Conservation (phyloP, 2,888 invertebrate genomes). For the Limnephilus marmoratus region DNA sequence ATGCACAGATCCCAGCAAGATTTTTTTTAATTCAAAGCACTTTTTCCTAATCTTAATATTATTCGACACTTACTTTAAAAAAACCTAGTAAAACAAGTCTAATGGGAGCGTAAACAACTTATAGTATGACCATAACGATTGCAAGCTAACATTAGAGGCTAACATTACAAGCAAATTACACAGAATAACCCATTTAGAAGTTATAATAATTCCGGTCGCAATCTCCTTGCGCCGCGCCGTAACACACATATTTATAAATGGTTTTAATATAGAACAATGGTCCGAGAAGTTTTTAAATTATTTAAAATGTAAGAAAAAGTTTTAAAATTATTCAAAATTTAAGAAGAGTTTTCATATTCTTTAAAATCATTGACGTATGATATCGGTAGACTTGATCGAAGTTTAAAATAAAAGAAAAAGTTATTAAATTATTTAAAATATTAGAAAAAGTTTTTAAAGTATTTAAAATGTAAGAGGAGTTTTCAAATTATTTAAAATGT, state of each 20-base stretch:
- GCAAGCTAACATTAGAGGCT: slow-evolving; percentile 6
- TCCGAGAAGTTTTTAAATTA: background rate
- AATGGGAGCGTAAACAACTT: slow-evolving; percentile 45
- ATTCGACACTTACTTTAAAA: background rate
- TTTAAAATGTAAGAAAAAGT: too few species aligned
- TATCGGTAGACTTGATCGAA: too few species aligned
- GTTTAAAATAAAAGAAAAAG: too few species aligned
- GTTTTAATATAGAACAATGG: background rate
- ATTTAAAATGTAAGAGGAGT: background rate
- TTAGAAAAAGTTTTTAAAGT: background rate
- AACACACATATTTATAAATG: background rate
- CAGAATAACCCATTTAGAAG: slow-evolving; percentile 41
- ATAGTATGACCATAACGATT: slow-evolving; percentile 41
- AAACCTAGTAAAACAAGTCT: slow-evolving; percentile 14
- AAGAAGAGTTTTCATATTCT: background rate
- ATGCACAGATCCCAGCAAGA: too few species aligned
- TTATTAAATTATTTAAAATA: too few species aligned
- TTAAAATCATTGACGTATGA: too few species aligned
- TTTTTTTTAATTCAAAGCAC: too few species aligned
- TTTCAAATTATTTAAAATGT: background rate
- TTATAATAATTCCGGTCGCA: slow-evolving; percentile 43
- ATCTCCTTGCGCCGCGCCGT: background rate
- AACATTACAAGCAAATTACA: slow-evolving; percentile 54
- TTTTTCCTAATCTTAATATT: background rate
- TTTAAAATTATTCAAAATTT: too few species aligned